phyloP scores from a whole-genome alignment of 2,113 vertebrate species.

The Microcebus ravelobensis region DNA sequence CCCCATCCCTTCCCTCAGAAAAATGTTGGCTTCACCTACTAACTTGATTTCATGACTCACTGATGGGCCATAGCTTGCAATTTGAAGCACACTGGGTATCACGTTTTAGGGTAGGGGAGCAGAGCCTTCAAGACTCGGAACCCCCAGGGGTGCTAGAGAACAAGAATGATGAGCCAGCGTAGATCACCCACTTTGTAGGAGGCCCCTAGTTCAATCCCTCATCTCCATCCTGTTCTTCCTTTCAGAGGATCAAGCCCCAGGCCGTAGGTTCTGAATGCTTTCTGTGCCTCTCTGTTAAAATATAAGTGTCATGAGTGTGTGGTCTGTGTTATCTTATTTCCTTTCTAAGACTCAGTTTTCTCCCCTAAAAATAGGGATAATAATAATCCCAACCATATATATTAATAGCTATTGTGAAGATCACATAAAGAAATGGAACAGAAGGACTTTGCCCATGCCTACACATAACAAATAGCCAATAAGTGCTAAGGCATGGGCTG shows the following conservation, averaged over 20 bases:
- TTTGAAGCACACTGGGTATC: neutral
- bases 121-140: neutral
- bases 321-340: neutral
- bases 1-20: neutral
- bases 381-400: neutral
- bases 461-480: neutral
- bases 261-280: neutral
- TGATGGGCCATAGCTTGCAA: neutral
- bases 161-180: neutral
- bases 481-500: neutral
- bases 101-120: neutral
- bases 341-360: neutral
- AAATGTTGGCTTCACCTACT: neutral
- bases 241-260: neutral
- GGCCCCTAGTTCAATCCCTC: neutral
- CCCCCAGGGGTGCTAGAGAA: neutral
- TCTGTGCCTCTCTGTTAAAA: neutral
- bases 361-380: neutral
- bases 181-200: neutral
- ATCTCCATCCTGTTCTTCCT: neutral
- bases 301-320: neutral
- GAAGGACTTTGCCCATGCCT: neutral
- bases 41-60: slow-evolving; percentile 1
- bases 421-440: neutral
- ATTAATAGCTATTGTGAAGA: neutral